Base-by-base conservation (phyloP, 1,140 invertebrate species). In the Teleopsis dalmanni region DNA sequence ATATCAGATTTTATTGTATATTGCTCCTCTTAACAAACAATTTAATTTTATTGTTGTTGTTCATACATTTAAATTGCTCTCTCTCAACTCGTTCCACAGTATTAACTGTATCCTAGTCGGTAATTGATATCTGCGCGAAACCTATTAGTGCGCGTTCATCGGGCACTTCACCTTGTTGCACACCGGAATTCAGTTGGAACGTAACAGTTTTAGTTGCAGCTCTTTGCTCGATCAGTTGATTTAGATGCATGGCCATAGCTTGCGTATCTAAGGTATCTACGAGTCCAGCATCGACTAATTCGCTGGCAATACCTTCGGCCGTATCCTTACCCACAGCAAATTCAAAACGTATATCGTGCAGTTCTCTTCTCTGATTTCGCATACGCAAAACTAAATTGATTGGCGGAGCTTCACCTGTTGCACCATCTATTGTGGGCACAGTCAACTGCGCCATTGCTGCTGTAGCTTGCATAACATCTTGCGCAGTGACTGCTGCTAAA, bases 331-430 rank as follows among this genome's bases (percentile, higher is more conserved):
- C 90, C 11, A 87, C 81, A 4, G 87, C 83, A 72, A 91, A 99
- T 70, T 98, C 93, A 72, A 98, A 98, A 57, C 93, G 81, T 55
- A 98, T 99, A 66, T 99, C 95, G 72, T 98, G 98, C 29, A 98
- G 72, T 73, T 98, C 95, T 48, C 87, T 76, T 56, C 84, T 86
- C 34, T 86, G 78, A 75, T 98, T 98, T 55, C 86, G 81, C 77
- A 91, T 84, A 72, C 88, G 79, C 49, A 92, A 75, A 8, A 91
- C 88, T 57, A 92, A 74, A 74, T 89, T 88, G 51, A 76, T 72
- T 7, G 74, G 74, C 21, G 74, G 73, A 36, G 57, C 56, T n/a
- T 70, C 59, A 13, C 45, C 53, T 16, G 53, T 57, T 19, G 29
- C 45, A 21, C 36, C 11, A 25, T 33, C 7, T 27, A 18, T n/a